Evolutionary conservation across 1,140 invertebrate genomes (phyloP).

Genomic region (Drusus annulatus): DNA sequence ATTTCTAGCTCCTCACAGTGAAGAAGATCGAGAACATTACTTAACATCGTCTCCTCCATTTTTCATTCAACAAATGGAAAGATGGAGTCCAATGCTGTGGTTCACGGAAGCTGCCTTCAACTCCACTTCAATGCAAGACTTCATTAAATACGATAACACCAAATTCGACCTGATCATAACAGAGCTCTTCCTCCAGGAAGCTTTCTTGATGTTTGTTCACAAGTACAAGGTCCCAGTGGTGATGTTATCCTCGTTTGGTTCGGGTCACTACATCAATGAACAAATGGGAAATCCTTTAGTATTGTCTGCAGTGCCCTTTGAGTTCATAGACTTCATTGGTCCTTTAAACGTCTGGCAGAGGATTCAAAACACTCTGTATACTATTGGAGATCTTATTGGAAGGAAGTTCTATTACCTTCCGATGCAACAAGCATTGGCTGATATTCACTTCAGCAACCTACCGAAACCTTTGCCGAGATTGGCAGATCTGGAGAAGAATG

Average conservation of each 20-base stretch:
- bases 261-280: constrained; percentile 64
- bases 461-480: constrained; percentile 63
- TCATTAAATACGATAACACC: constrained; percentile 62
- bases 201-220: constrained; percentile 66
- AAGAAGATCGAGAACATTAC: constrained; percentile 44
- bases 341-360: constrained; percentile 51
- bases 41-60: constrained; percentile 34
- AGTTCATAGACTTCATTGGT: constrained; percentile 49
- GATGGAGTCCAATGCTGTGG: constrained; percentile 50
- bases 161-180: constrained; percentile 65
- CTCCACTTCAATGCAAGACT: constrained; percentile 55
- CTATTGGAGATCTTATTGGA: constrained; percentile 38
- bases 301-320: constrained; percentile 46
- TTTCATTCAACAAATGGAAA: constrained; percentile 45
- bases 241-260: constrained; percentile 63
- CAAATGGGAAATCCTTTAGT: constrained; percentile 67
- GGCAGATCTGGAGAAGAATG: constrained; percentile 70
- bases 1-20: constrained; percentile 40
- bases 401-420: constrained; percentile 51
- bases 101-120: constrained; percentile 54
- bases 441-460: constrained; percentile 61
- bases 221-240: constrained; percentile 65
- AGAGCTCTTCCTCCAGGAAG: constrained; percentile 67
- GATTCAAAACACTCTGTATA: constrained; percentile 46
- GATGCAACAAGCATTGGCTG: constrained; percentile 61